Evolutionary conservation across 1,140 invertebrate species (phyloP), one percentile per base, ranked within the genome.

Genomic region (Potamilus streckersoni): DNA sequence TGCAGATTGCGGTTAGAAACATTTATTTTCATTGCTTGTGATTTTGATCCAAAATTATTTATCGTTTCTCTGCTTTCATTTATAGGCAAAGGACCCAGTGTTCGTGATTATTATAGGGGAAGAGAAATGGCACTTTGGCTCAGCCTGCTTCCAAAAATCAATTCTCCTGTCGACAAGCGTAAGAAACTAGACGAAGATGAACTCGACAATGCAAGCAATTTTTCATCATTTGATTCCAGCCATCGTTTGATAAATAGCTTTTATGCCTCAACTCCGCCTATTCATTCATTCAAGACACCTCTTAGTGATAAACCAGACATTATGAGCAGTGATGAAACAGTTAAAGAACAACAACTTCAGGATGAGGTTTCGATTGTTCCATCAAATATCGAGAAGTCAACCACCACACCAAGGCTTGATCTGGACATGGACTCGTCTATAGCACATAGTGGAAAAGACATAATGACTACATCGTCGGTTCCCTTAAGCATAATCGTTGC

Each of bases 41-140:
- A 49, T 49, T 8, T 49, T 49, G 11, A 49, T 49, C 38, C 6
- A 49, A 49, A 49, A 49, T 6, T 49, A 11, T 49, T 49, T 49
- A 49, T 8, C 6, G 38, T 11, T 49, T 49, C 11, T 49, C 38
- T 49, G 38, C 38, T 49, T 49, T 49, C 38, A 49, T 49, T 49
- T 49, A 49, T 49, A 49, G 38, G 73, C 17, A 69, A 58, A 75
- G 73, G 84, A 16, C 82, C 85, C 2, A 79, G 71, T 14, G 64
- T 97, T 49, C 95, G 97, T 86, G 96, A 97, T 84, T 97, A 98
- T 90, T 99, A 98, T 90, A 93, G 97, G 79, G 96, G 96, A 12
- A 96, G 97, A 90, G 93, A 96, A 69, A 91, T 98, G n/a, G 98
- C 96, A 2, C 97, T 99, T 89, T 99, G 98, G 98, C 89, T 97